A percentile compares a stretch with the other conserved stretches of the same genome.
These are phyloP conservation scores for Heliothis peltigera DNA, from an alignment of 2,888 invertebrate species.

Conservation along the genomic window DNA sequence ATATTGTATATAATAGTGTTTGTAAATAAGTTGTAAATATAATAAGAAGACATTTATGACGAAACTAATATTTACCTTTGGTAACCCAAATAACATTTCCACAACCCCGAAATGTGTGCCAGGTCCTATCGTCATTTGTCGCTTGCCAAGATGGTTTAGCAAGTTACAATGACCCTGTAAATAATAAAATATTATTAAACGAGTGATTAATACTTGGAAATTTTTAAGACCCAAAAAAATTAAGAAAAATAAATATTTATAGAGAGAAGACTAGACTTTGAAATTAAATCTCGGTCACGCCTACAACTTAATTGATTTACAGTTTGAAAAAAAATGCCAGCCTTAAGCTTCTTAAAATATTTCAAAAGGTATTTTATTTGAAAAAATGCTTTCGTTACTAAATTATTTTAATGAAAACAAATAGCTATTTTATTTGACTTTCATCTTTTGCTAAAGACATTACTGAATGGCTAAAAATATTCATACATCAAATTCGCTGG, in stretches of 20 bases:
- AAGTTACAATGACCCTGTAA: conserved; percentile 84
- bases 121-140: conserved; percentile 74
- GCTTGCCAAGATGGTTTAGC: conserved; percentile 74
- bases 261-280: background rate
- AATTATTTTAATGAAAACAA: too few species aligned
- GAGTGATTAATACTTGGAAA: background rate
- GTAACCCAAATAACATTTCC: conserved; percentile 87
- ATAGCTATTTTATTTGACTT: too few species aligned
- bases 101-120: conserved; percentile 81
- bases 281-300: background rate
- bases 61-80: conserved; percentile 75
- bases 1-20: too few species aligned
- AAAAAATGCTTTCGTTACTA: background rate
- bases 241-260: background rate
- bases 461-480: too few species aligned
- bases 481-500: too few species aligned
- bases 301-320: background rate
- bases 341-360: background rate
- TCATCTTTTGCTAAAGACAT: too few species aligned
- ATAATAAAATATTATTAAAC: background rate
- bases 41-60: too few species aligned
- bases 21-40: too few species aligned
- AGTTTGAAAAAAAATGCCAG: background rate
- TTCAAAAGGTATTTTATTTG: too few species aligned
- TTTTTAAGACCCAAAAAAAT: background rate